Evolutionary conservation across 2,888 invertebrate genomes (phyloP), one percentile per base, ranked within the genome.

Genomic region (Geophilus truncorum): DNA sequence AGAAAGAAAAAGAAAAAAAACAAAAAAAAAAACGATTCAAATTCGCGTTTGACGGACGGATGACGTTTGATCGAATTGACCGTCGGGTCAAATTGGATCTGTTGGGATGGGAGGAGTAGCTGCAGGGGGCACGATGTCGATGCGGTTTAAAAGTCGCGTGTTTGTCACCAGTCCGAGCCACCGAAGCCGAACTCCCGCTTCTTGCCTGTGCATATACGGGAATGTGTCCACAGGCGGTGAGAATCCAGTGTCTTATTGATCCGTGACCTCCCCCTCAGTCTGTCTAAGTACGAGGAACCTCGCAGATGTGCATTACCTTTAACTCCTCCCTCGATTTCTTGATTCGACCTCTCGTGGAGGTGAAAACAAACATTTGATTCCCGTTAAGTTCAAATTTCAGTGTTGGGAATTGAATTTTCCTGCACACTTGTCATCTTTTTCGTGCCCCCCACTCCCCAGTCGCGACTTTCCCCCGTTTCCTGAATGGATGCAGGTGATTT

Each of bases 71-170:
- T 62, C 25, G 62, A 62, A 62, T 62, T 62, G 62, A 62, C 62
- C 62, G 62, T 62, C 62, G 10, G 62, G 62, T 62, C 62, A 62
- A 62, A 62, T 62, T 62, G 62, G 62, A 62, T 62, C 25, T 62
- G 62, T 62, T 62, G 62, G 62, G 62, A 62, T 62, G 62, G 62
- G 62, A 62, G 62, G 62, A 62, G 62, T 62, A 62, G 62, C 62
- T 62, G 62, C 62, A 62, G 28, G 62, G 45, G 45, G 45, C 45
- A 45, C 25, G 62, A 25, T 62, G 62, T 62, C 62, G 62, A 62
- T 62, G 62, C 25, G 62, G 62, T 62, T 62, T 62, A 25, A 62
- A 25, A 62, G 28, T 23, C 28, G n/a, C 25, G 25, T 62, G 62
- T 62, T 62, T 62, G 62, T 62, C 62, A 62, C 62, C 62, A 62